These are phyloP conservation scores for Polylopha cassiicola DNA, from an alignment of 2,888 invertebrate species.

Conservation along the genomic window DNA sequence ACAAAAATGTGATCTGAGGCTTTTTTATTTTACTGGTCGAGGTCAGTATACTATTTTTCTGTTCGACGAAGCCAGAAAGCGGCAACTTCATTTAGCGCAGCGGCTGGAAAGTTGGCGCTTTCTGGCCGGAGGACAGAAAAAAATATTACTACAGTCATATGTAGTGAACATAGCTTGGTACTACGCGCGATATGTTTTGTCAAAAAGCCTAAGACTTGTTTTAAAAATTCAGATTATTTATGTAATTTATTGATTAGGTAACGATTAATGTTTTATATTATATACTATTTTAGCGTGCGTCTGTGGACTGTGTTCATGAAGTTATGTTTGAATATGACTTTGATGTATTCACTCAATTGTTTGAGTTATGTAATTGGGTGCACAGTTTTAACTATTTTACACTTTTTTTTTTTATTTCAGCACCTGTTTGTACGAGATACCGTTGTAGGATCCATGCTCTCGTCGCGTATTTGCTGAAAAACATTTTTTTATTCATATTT, in stretches of 20 bases:
- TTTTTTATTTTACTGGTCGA: too few relatives aligned
- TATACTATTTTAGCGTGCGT: slow-evolving; percentile 44
- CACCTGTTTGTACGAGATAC: too few relatives aligned
- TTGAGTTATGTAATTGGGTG: slow-evolving; percentile 25
- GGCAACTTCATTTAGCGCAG: too few relatives aligned
- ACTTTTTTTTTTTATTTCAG: slow-evolving; percentile 11
- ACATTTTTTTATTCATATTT: too few relatives aligned
- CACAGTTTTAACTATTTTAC: slow-evolving; percentile 2
- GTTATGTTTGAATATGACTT: slow-evolving; percentile 39
- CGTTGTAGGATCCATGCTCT: too few relatives aligned
- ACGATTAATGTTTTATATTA: slow-evolving; percentile 53
- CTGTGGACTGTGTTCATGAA: slow-evolving; percentile 30
- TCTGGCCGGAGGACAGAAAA: too few relatives aligned
- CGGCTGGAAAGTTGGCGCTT: too few relatives aligned
- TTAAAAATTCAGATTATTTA: slow-evolving; percentile 76
- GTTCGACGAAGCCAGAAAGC: too few relatives aligned
- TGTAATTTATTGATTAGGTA: slow-evolving; percentile 74
- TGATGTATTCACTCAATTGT: slow-evolving; percentile 40
- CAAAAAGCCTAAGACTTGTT: slow-evolving; percentile 75
- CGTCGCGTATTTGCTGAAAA: too few relatives aligned
- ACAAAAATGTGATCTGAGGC: too few relatives aligned
- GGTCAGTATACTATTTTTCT: too few relatives aligned
- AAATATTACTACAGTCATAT: too few relatives aligned
- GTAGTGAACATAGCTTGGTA: slow-evolving; percentile 38
- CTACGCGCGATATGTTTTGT: slow-evolving; percentile 53